Evolutionary conservation across 2,888 invertebrate species (phyloP).

Genomic region (Hypercompe scribonia): DNA sequence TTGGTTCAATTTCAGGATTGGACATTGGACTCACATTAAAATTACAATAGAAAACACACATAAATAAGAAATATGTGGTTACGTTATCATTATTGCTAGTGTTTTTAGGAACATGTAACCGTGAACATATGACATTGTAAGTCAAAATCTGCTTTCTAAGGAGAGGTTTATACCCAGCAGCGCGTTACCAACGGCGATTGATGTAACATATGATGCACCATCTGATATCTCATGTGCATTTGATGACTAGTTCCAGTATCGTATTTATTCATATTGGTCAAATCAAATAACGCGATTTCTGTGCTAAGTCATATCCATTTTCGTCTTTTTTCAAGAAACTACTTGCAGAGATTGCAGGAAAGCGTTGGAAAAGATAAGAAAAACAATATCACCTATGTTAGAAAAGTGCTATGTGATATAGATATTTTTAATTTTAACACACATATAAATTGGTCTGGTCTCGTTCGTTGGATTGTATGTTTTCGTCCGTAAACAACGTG

Average conservation of each 20-base stretch:
- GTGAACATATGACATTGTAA: too few species aligned
- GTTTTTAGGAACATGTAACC: background rate
- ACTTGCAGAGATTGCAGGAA: background rate
- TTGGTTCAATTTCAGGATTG: background rate
- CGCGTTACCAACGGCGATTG: too few species aligned
- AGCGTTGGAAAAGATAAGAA: background rate
- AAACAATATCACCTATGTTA: background rate
- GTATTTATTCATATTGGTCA: too few species aligned
- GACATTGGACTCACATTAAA: background rate
- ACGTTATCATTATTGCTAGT: background rate
- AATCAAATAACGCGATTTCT: too few species aligned
- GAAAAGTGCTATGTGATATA: background rate
- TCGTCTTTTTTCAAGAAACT: background rate
- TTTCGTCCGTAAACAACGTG: slow-evolving; percentile 13
- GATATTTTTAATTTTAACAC: background rate
- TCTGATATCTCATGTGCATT: background rate
- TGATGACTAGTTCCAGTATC: too few species aligned
- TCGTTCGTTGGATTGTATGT: background rate
- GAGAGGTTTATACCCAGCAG: too few species aligned
- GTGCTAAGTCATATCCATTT: too few species aligned
- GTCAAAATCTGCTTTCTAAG: too few species aligned
- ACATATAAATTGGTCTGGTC: background rate
- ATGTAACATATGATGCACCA: too few species aligned
- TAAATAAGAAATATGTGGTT: too few species aligned
- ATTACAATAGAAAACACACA: background rate